A percentile compares a stretch with the other conserved stretches of the same genome.
Evolutionary conservation across 2,888 invertebrate genomes (phyloP).

Genomic region (Dicycla oo): DNA sequence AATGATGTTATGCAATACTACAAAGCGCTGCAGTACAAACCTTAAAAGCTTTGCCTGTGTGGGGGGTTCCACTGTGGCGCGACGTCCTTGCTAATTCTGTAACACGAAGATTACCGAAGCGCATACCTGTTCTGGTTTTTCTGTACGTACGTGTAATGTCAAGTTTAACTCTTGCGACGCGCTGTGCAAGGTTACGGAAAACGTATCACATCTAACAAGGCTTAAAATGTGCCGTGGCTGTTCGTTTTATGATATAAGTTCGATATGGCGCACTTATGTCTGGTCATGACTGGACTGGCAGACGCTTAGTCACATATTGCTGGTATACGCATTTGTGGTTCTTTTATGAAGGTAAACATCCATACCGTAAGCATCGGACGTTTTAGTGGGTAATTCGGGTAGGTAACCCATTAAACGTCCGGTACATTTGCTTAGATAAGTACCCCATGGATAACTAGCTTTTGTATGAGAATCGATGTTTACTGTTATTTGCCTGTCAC

Average conservation of each 20-base stretch:
- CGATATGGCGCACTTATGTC: conserved; percentile 32
- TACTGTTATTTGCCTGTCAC: too few species aligned
- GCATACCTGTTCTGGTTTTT: not conserved
- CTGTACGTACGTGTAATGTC: not conserved
- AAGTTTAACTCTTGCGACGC: not conserved
- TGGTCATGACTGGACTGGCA: conserved; percentile 4
- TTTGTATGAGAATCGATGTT: too few species aligned
- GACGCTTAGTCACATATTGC: conserved; percentile 30
- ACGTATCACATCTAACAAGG: not conserved
- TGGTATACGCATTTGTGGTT: conserved; percentile 16
- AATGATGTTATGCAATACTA: not conserved
- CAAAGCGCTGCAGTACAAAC: not conserved
- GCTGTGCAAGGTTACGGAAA: too few species aligned
- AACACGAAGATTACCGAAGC: not conserved
- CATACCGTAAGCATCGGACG: not conserved
- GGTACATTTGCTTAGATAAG: not conserved
- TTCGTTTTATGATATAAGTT: conserved; percentile 7
- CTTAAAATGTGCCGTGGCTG: not conserved
- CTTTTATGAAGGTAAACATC: conserved; percentile 38
- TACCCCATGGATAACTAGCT: not conserved
- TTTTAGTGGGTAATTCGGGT: conserved; percentile 18
- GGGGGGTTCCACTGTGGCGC: not conserved
- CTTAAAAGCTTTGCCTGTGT: not conserved
- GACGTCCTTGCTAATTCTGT: not conserved
- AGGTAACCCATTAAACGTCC: conserved; percentile 7